Evolutionary conservation across 2,888 invertebrate species (phyloP), one percentile per base, ranked within the genome.

Genomic region (Drosophila fungiperda): DNA sequence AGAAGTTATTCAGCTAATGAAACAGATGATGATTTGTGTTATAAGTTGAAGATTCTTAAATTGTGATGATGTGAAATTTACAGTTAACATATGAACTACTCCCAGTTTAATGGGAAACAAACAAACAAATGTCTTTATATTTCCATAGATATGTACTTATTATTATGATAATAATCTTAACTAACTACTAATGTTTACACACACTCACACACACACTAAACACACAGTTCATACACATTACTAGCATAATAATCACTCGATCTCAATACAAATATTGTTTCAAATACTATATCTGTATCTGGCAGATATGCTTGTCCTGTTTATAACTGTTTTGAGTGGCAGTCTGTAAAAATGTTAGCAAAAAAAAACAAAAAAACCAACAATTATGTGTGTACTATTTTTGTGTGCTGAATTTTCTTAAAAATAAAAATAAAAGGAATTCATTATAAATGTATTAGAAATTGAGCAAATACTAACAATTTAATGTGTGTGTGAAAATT

Each of bases 51-150:
- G 76, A 88, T 83, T 78, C 90, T 88, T 83, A 88, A 93, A 92
- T 92, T 93, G 93, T 93, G 93, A 93, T 93, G 93, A 93, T 93
- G 93, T 92, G 93, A 92, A 93, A 93, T 93, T 92, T 92, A 93
- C 92, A 93, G 93, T 93, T 93, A 93, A 93, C 93, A 85, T 89
- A 87, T 91, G 85, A 91, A 90, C 91, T 90, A 91, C 88, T 91
- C 92, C 92, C 93, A 93, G 92, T 92, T 93, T 89, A 91, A 93
- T 93, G 93, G 92, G 91, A 89, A 61, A 88, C 54, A 76, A 45
- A 82, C 88, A 85, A 84, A 89, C 90, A 86, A 88, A 87, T 82
- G 83, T 90, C 88, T 87, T 90, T 87, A 89, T 89, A 89, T 90
- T 89, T 85, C 77, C 77, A 83, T 69, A 78, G 68, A 80, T 71